Conservation (phyloP, 2,888 invertebrate species). For the Flabesymbios commensalis region DNA sequence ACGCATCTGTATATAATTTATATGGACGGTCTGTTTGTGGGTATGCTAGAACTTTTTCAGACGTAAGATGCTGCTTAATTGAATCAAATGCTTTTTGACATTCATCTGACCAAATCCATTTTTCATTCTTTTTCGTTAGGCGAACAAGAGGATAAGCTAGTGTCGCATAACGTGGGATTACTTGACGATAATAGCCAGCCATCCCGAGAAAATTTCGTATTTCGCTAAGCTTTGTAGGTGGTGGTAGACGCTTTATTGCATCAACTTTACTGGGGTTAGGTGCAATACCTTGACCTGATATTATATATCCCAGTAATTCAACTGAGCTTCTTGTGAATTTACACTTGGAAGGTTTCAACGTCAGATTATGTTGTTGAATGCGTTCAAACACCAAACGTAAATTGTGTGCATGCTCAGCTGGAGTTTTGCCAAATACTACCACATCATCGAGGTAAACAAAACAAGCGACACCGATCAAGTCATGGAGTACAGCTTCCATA, state of each 20-base stretch:
- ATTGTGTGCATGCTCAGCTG: background rate
- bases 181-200: constrained; percentile 17
- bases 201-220: constrained; percentile 19
- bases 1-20: constrained; percentile 3
- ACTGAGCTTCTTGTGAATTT: background rate
- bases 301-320: constrained; percentile 28
- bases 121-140: constrained; percentile 7
- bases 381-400: background rate
- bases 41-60: constrained; percentile 1
- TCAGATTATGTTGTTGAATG: background rate
- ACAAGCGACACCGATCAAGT: background rate
- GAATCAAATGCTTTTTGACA: background rate
- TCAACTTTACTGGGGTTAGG: constrained; percentile 23
- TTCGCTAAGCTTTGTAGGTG: constrained; percentile 1
- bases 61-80: background rate
- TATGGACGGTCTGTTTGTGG: constrained; percentile 1
- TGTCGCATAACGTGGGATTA: constrained; percentile 10
- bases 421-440: background rate
- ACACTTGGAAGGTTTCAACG: constrained; percentile 1
- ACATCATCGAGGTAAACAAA: background rate
- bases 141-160: constrained; percentile 6
- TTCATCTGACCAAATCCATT: constrained; percentile 10
- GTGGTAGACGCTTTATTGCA: background rate
- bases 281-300: constrained; percentile 21
- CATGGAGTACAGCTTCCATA: constrained; percentile 15